Percentiles rank a stretch among this genome's conserved stretches.
These are phyloP conservation scores for Drosophila mimetica DNA, from an alignment of 2,888 invertebrate species.

Conservation along the genomic window DNA sequence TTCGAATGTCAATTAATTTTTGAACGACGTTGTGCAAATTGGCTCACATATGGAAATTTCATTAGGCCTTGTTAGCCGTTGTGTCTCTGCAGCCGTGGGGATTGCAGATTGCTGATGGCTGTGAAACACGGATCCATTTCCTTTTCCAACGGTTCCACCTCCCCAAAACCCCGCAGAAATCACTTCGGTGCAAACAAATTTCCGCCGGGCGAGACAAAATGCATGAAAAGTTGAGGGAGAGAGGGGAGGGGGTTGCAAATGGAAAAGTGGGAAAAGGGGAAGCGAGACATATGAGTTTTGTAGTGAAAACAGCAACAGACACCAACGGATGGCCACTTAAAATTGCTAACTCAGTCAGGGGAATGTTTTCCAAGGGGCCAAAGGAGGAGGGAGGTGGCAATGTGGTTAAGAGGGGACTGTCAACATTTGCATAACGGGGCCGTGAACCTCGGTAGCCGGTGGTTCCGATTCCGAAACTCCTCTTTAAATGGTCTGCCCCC, in stretches of 20 bases:
- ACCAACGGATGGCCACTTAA: conserved; percentile 55
- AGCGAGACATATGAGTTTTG: conserved; percentile 37
- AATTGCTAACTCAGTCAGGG: conserved; percentile 54
- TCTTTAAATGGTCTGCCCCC: conserved; percentile 29
- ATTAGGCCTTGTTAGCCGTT: conserved; percentile 56
- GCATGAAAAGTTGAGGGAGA: conserved; percentile 10
- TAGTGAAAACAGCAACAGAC: conserved; percentile 45
- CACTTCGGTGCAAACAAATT: conserved; percentile 72
- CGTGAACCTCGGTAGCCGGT: conserved; percentile 50
- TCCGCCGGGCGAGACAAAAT: conserved; percentile 64
- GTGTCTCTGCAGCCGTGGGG: conserved; percentile 42
- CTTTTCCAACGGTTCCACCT: conserved; percentile 24
- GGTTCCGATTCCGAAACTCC: conserved; percentile 20
- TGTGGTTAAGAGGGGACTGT: conserved; percentile 33
- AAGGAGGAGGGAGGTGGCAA: not conserved
- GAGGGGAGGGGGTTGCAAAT: conserved; percentile 1
- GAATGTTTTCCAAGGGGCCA: conserved; percentile 3
- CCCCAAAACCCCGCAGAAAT: conserved; percentile 35
- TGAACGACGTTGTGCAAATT: conserved; percentile 38
- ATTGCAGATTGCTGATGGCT: conserved; percentile 34
- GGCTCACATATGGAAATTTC: conserved; percentile 60
- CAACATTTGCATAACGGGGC: conserved; percentile 65
- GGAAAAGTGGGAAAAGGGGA: conserved; percentile 13
- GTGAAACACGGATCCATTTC: conserved; percentile 62
- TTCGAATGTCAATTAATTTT: conserved; percentile 28